Percentiles rank a stretch among this genome's conserved stretches.
These are phyloP conservation scores for Chaetorhynchus papuensis DNA, from an alignment of 2,113 vertebrate genomes.

Conservation along the genomic window DNA sequence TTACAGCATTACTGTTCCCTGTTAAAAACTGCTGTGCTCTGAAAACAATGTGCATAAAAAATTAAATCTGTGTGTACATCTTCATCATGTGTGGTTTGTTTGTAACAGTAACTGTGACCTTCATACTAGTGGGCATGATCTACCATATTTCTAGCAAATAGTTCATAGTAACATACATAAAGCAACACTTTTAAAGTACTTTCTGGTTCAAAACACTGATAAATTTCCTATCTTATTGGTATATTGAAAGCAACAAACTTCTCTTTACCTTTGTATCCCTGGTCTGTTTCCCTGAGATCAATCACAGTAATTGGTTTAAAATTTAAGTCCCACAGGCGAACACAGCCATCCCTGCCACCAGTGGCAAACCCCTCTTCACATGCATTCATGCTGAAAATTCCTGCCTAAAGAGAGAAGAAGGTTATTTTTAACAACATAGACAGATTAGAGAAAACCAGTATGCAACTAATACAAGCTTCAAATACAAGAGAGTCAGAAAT, in stretches of 20 bases:
- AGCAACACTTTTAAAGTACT: not conserved
- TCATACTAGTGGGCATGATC: not conserved
- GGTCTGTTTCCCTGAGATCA: conserved; percentile 99
- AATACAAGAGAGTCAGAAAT: not conserved
- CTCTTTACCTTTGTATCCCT: conserved; percentile 96
- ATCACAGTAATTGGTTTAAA: conserved; percentile 99
- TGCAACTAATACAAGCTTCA: not conserved
- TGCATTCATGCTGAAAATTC: conserved; percentile 99
- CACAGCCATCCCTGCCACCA: conserved; percentile 94
- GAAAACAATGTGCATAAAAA: not conserved
- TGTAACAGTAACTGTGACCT: not conserved
- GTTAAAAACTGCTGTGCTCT: not conserved
- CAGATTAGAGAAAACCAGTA: not conserved
- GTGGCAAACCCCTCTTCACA: conserved; percentile 98
- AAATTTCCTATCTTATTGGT: not conserved
- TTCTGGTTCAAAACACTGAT: not conserved
- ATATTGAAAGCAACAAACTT: not conserved
- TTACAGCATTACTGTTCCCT: not conserved
- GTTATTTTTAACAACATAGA: not conserved
- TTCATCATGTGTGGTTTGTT: not conserved
- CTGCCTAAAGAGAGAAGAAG: conserved; percentile 81
- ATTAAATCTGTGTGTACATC: not conserved
- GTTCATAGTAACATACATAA: not conserved
- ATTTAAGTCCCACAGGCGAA: conserved; percentile 97
- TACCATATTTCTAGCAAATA: not conserved